Percentiles rank a stretch among this genome's conserved stretches.
These are phyloP conservation scores for Chydorus sphaericus DNA, from an alignment of 2,888 invertebrate species.

Conservation along the genomic window DNA sequence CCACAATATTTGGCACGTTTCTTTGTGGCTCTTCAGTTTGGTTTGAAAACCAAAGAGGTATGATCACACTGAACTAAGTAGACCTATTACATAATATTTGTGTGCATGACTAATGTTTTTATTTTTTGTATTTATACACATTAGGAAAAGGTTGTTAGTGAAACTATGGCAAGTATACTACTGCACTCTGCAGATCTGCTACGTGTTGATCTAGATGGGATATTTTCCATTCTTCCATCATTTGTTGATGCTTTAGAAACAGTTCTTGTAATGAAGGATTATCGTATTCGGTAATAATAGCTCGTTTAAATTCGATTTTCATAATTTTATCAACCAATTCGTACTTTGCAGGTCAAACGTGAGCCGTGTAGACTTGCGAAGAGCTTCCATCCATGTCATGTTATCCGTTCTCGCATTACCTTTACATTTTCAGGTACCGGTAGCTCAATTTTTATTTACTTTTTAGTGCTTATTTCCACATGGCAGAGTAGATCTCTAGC, in stretches of 20 bases:
- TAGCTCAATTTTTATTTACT: too few species aligned
- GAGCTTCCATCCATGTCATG: slow-evolving; percentile 80
- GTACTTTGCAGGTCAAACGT: slow-evolving; percentile 36
- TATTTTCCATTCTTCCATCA: slow-evolving; percentile 76
- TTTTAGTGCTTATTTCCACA: not conserved
- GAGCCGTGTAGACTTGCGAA: slow-evolving; percentile 59
- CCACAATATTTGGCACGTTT: slow-evolving; percentile 84
- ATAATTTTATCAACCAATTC: not conserved
- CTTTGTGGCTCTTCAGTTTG: slow-evolving; percentile 80
- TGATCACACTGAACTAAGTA: not conserved
- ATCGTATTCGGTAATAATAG: slow-evolving; percentile 37
- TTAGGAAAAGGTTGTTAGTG: slow-evolving; percentile 26
- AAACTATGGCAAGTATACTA: slow-evolving; percentile 74
- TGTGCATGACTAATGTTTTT: not conserved
- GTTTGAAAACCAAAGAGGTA: slow-evolving; percentile 51
- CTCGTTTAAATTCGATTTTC: not conserved
- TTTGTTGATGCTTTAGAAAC: slow-evolving; percentile 80
- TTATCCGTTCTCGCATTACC: slow-evolving; percentile 84
- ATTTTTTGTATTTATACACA: slow-evolving; percentile 12
- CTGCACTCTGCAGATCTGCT: slow-evolving; percentile 76
- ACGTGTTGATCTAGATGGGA: slow-evolving; percentile 80
- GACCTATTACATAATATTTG: not conserved
- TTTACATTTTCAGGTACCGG: slow-evolving; percentile 60
- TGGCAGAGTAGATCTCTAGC: not conserved
- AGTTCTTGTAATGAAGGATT: slow-evolving; percentile 72